phyloP scores from a whole-genome alignment of 2,113 vertebrate genomes.

The Ascaphus truei region DNA sequence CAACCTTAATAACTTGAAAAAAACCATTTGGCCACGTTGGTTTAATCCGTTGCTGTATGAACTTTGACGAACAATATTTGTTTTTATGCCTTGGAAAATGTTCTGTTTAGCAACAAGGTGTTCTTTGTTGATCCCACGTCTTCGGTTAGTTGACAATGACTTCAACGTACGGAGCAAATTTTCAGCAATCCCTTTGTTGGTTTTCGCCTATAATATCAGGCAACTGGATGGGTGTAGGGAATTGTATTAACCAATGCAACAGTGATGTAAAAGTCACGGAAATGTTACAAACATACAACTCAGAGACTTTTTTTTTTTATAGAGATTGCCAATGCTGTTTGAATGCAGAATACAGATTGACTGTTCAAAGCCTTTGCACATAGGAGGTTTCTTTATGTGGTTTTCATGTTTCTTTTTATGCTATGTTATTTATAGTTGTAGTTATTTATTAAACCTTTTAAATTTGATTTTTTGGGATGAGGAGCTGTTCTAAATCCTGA shows the following conservation, averaged over 20 bases:
- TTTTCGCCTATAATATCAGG: too few species aligned
- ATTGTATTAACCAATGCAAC: not conserved
- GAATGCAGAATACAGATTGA: not conserved
- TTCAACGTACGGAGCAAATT: not conserved
- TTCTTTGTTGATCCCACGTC: not conserved
- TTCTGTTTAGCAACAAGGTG: not conserved
- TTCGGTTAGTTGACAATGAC: not conserved
- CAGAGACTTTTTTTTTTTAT: not conserved
- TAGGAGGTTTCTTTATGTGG: not conserved
- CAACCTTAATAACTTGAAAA: not conserved
- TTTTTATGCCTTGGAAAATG: not conserved
- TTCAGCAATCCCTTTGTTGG: too few species aligned
- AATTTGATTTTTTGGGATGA: not conserved
- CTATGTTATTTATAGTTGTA: constrained; percentile 12
- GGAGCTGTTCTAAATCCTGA: not conserved
- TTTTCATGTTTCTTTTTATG: not conserved
- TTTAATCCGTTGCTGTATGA: not conserved
- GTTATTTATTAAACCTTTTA: constrained; percentile 31
- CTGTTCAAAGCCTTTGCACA: not conserved
- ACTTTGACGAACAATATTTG: not conserved
- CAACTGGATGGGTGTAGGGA: not conserved
- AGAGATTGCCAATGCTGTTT: not conserved
- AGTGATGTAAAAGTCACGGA: not conserved
- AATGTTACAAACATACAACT: not conserved
- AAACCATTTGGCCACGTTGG: not conserved